Base-by-base conservation (phyloP, 2,113 vertebrate species). In the Thomomys bottae region DNA sequence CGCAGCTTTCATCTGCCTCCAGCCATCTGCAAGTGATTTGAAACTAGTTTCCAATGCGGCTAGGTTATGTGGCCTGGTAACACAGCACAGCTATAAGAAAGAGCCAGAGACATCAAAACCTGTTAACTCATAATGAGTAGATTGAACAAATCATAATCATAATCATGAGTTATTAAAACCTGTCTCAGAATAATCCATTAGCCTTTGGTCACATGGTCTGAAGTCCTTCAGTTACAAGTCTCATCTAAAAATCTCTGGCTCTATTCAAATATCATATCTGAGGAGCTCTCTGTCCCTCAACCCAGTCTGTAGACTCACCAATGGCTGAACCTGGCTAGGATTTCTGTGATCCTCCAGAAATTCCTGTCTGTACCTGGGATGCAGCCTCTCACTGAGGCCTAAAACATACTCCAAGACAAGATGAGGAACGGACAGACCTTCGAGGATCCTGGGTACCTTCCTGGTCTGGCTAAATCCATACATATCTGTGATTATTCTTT, bases 11-110 rank as follows among this genome's bases (percentile, higher is more conserved):
- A 98, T 98, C 97, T 97, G 70, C 87, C 96, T 97, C 97, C 97
- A 98, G 96, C 97, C 97, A 98, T 98, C 98, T 98, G 98, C 96
- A 98, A 98, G 97, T 97, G 97, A 98, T 98, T 97, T 95, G 96
- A 98, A 97, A 96, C 96, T 95, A 86, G 95, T 97, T 98, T 97
- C 96, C 95, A 97, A 97, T 59, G 93, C 96, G 97, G 96, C 94
- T 79, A 96, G 96, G 95, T 97, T 97, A 95, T 96, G 98, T 96
- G 94, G 96, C 96, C 96, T 90, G 78, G 93, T 95, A 93, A 96
- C 5, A 76, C 54, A 92, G 89, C 86, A 96, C 95, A 93, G 94
- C 94, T 92, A 80, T 96, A 96, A 96, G 91, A 97, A 96, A 96
- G 96, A 82, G 96, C 96, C 82, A 38, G 88, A 96, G 94, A 96